Percentiles rank a stretch among this genome's conserved stretches.
phyloP scores from a whole-genome alignment of 2,797 vertebrate genomes.

The Odontamblyopus lacepedii region DNA sequence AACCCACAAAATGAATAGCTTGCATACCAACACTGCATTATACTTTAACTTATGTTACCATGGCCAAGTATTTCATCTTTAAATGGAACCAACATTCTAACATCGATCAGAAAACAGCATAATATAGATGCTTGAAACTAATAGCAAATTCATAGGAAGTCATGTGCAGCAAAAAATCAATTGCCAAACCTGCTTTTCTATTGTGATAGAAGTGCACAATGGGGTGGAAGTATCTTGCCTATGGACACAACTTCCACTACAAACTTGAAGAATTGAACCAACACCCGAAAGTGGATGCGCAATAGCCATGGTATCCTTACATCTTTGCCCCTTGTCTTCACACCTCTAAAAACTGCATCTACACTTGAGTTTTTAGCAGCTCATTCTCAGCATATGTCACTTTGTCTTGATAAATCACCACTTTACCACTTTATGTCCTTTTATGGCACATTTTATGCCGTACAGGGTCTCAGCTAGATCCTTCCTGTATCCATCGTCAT shows the following conservation, averaged over 20 bases:
- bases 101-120: too few species aligned
- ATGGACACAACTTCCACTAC: neutral
- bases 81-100: too few species aligned
- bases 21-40: too few species aligned
- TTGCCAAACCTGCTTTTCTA: neutral
- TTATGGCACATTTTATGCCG: slow-evolving; percentile 64
- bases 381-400: slow-evolving; percentile 42
- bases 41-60: too few species aligned
- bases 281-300: neutral
- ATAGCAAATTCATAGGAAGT: neutral
- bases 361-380: slow-evolving; percentile 37
- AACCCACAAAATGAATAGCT: too few species aligned
- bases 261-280: neutral
- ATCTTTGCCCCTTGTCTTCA: neutral
- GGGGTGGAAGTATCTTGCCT: neutral
- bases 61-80: too few species aligned
- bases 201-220: neutral
- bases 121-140: too few species aligned
- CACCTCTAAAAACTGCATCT: slow-evolving; percentile 14
- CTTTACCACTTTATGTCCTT: slow-evolving; percentile 49
- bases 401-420: slow-evolving; percentile 29
- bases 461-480: slow-evolving; percentile 70
- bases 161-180: neutral
- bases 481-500: slow-evolving; percentile 68
- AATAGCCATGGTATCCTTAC: neutral